Evolutionary conservation across 2,113 vertebrate genomes (phyloP).

Genomic region (Dryoscopus gambensis): DNA sequence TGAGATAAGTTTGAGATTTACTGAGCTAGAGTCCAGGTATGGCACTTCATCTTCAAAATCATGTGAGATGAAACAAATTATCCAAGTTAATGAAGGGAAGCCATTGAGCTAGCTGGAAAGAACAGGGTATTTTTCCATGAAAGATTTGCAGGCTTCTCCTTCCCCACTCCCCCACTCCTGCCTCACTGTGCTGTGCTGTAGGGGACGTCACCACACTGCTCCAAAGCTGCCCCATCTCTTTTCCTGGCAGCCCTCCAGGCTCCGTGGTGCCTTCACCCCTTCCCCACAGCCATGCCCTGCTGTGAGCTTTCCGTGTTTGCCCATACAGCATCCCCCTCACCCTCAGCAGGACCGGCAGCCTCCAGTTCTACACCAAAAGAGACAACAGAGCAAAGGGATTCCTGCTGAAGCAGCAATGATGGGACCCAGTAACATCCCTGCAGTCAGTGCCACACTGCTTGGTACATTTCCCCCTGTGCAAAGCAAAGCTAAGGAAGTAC

Average conservation of each 20-base stretch:
- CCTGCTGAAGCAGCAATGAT: accelerated
- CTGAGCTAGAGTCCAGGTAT: background rate
- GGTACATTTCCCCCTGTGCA: accelerated
- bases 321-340: background rate
- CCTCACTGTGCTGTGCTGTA: accelerated
- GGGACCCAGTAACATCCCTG: background rate
- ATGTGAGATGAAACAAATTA: background rate
- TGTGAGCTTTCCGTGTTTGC: background rate
- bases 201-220: no score
- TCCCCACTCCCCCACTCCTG: no score
- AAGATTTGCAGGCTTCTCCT: background rate
- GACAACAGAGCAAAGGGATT: background rate
- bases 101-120: background rate
- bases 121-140: background rate
- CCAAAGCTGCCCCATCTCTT: background rate
- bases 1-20: background rate
- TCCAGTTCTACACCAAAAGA: background rate
- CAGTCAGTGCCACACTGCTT: background rate
- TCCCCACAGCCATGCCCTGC: background rate
- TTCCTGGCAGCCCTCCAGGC: accelerated
- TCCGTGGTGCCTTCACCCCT: accelerated
- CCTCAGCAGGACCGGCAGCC: background rate
- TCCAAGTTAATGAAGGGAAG: background rate
- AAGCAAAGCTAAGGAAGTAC: background rate
- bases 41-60: background rate